phyloP scores from a whole-genome alignment of 2,797 vertebrate species.

The Phyllotis vaccarum region DNA sequence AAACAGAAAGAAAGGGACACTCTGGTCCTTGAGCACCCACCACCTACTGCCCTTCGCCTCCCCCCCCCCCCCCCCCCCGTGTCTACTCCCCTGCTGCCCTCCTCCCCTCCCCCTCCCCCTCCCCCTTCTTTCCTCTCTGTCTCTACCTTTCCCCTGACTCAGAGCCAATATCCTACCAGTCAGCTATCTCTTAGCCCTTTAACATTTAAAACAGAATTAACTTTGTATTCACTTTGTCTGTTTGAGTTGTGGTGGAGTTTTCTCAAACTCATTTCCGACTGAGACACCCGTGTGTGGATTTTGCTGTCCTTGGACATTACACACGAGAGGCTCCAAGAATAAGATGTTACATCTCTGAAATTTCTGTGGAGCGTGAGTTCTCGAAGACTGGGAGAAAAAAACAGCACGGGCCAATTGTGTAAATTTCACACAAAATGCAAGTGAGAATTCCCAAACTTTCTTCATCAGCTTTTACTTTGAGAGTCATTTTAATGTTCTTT shows the following conservation, averaged over 20 bases:
- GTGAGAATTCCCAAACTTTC: slow-evolving; percentile 52
- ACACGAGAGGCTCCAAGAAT: neutral
- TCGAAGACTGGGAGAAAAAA: neutral
- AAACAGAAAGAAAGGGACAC: neutral
- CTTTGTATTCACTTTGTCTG: neutral
- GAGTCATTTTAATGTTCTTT: slow-evolving; percentile 58
- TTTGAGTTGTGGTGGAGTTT: slow-evolving; percentile 8
- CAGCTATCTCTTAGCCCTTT: neutral
- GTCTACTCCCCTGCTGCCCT: too few relatives aligned
- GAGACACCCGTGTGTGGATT: neutral
- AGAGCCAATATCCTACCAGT: neutral
- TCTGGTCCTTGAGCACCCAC: neutral
- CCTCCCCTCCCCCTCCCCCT: too few relatives aligned
- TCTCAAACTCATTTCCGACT: slow-evolving; percentile 44
- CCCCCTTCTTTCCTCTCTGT: accelerated
- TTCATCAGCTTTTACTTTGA: slow-evolving; percentile 36
- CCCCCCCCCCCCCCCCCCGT: neutral
- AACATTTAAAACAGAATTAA: neutral
- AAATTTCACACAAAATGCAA: slow-evolving; percentile 62
- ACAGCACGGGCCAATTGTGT: slow-evolving; percentile 22
- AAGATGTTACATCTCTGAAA: slow-evolving; percentile 23
- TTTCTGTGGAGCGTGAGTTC: slow-evolving; percentile 19
- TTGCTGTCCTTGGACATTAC: neutral
- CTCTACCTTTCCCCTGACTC: too few relatives aligned
- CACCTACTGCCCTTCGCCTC: neutral